Evolutionary conservation across 2,888 invertebrate species (phyloP), one percentile per base, ranked within the genome.

Genomic region (Conomelus anceps): DNA sequence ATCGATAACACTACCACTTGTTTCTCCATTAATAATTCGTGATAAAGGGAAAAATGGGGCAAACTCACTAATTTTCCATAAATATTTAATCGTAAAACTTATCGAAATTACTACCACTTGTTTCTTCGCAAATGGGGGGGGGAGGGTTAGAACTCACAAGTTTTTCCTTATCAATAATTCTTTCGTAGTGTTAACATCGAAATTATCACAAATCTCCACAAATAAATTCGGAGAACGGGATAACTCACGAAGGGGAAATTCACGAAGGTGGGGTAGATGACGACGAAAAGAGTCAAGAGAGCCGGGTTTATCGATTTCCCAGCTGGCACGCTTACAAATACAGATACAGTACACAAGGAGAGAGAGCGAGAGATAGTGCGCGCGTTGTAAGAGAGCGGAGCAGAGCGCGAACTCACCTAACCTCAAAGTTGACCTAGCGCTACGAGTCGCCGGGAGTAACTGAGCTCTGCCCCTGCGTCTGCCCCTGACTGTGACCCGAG

Each of bases 391-490:
- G 88, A n/a, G 34, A 88, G 89, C 85, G 85, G 84, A 23, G 41
- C 88, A 26, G 90, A 86, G 88, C 29, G 90, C 89, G 89, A 89
- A 85, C 90, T 13, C 22, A 7, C 29, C 20, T 88, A 89, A 88
- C 26, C 85, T 23, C 86, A 86, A 86, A 23, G 22, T 29, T 86
- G 86, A 86, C 86, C 86, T 29, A n/a, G 24, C 84, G 63, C 20
- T 22, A 86, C 86, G 34, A 84, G 90, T 90, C 85, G 89, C 84
- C 88, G 91, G 87, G 88, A 85, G 89, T 88, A 88, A 89, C 88
- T 89, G 91, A 88, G 89, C 90, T 89, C 89, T 88, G 90, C 88
- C 88, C 88, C 89, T 90, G 86, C 89, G 88, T 84, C 89, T 89
- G 90, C 87, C 90, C 89, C 89, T 88, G 87, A 85, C 88, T 86